Evolutionary conservation across 2,888 invertebrate species (phyloP), one percentile per base, ranked within the genome.

Genomic region (Phyto melanocephala): DNA sequence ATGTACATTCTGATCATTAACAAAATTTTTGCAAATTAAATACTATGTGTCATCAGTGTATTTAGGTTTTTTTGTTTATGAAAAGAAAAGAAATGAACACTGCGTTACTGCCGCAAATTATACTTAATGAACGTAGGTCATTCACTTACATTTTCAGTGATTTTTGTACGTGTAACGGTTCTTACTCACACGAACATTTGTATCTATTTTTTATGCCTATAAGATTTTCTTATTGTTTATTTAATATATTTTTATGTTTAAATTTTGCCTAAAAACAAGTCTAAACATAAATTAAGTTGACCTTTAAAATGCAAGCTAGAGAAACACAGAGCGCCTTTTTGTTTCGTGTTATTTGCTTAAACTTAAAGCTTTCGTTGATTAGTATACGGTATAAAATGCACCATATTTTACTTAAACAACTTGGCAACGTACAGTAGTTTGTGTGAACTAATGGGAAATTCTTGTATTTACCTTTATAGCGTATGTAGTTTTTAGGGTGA

Each of bases 231-330:
- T 33, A n/a, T 33, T 33, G 33, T 58, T n/a, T n/a, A 17, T n/a
- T 62, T 72, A 40, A 17, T 62, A 50, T 60, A 17, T 54, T 74
- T 63, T 24, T 37, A 67, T 52, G n/a, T 67, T 52, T 54, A n/a
- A 17, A 20, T 35, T 50, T 47, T 35, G 47, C 15, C 56, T 7
- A 45, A 56, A 65, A 65, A 13, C 54, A 40, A 33, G 10, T 33
- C 33, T 63, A 35, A 56, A 35, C 47, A 75, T 65, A 65, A 75
- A 65, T 65, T 54, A 45, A 56, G 35, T 35, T 62, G 62, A 28
- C 15, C 58, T 33, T 35, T 58, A 37, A 10, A 35, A 7, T 33
- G 28, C 7, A 10, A 35, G 22, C 1, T 11, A 22, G 50, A 22
- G 11, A 11, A n/a, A n/a, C n/a, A n/a, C n/a, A n/a, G n/a, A n/a